Percentiles rank a stretch among this genome's conserved stretches.
Conservation (phyloP, 2,113 vertebrate genomes). For the Romanogobio albipinnatus region DNA sequence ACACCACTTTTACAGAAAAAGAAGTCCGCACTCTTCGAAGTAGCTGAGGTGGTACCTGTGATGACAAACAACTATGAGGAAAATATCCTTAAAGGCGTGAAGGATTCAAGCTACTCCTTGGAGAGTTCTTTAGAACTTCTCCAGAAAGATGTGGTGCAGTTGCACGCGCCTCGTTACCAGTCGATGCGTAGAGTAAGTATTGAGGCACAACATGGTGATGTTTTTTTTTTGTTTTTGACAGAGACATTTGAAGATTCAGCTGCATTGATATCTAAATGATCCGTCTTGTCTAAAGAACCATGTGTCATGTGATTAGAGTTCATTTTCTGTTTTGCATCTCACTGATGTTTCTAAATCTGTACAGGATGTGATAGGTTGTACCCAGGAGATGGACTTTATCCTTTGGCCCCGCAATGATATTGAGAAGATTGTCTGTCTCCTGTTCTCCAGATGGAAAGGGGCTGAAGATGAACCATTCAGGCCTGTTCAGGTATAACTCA, state of each 20-base stretch:
- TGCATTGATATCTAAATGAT: not conserved
- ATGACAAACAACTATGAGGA: conserved; percentile 99
- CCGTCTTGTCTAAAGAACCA: not conserved
- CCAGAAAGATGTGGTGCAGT: conserved; percentile 98
- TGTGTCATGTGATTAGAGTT: not conserved
- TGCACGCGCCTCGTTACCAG: conserved; percentile 98
- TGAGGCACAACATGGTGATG: not conserved
- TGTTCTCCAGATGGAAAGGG: conserved; percentile 98
- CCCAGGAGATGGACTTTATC: conserved; percentile 99
- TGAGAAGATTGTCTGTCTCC: conserved; percentile 98
- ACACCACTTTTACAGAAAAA: conserved; percentile 82
- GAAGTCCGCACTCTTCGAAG: conserved; percentile 98
- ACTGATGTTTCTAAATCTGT: conserved; percentile 5
- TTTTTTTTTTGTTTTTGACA: not conserved
- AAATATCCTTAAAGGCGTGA: conserved; percentile 97
- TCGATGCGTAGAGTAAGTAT: conserved; percentile 95
- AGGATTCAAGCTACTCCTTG: conserved; percentile 95
- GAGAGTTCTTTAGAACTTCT: conserved; percentile 98
- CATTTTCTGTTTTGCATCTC: not conserved
- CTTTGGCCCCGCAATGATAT: conserved; percentile 99
- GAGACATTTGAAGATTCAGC: not conserved
- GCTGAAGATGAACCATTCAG: conserved; percentile 93
- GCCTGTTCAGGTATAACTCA: conserved; percentile 90
- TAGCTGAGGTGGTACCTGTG: conserved; percentile 98
- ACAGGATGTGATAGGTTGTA: conserved; percentile 98